These are phyloP conservation scores for Tetheella fluctuosa DNA, from an alignment of 2,888 invertebrate species.

Conservation along the genomic window DNA sequence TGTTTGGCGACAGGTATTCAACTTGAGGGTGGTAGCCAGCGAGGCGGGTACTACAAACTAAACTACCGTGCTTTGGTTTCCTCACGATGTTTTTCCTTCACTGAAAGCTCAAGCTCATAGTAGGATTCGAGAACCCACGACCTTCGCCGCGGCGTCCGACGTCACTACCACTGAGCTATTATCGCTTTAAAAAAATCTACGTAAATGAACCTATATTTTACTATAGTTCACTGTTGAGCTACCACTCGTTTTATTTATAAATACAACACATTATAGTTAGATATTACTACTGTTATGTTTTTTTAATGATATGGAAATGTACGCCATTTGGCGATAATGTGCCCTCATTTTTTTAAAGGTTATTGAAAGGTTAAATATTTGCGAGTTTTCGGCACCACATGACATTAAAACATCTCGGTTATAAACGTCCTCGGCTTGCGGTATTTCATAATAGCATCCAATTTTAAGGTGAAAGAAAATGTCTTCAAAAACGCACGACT, in stretches of 20 bases:
- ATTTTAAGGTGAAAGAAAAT: background rate
- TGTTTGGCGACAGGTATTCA: too few species aligned
- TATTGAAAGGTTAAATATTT: background rate
- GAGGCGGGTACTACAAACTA: too few species aligned
- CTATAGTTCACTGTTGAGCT: background rate
- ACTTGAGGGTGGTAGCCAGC: too few species aligned
- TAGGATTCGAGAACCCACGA: too few species aligned
- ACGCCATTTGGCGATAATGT: background rate
- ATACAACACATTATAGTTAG: background rate
- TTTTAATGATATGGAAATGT: background rate
- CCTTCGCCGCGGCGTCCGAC: too few species aligned
- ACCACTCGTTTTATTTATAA: background rate
- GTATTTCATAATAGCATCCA: background rate
- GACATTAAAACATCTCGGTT: background rate
- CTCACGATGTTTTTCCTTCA: too few species aligned
- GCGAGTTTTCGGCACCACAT: background rate
- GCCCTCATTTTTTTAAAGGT: background rate
- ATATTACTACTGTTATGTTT: background rate
- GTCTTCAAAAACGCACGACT: background rate
- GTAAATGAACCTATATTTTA: too few species aligned
- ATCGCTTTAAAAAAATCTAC: too few species aligned
- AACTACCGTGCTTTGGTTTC: too few species aligned
- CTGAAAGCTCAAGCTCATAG: too few species aligned
- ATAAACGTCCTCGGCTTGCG: background rate
- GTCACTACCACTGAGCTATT: too few species aligned